Conservation (phyloP, 2,888 invertebrate genomes). For the Agrochola litura region DNA sequence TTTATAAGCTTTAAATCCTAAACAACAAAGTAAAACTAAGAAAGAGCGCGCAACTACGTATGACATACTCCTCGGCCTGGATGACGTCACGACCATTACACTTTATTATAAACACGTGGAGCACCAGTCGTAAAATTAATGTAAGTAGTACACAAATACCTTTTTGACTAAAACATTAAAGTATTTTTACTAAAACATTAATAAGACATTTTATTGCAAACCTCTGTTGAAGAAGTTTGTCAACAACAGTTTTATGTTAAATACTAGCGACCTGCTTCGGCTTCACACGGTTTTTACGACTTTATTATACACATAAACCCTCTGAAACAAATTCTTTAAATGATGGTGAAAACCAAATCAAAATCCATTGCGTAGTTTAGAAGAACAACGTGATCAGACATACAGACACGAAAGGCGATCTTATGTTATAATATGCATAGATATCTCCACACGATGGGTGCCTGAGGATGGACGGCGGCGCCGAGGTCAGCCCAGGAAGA, state of each 20-base stretch:
- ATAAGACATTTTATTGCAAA: constrained; percentile 33
- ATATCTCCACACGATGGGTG: no score
- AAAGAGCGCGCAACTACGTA: neutral
- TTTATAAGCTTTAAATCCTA: no score
- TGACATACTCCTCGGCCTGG: neutral
- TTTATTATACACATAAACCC: neutral
- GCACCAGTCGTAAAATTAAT: constrained; percentile 35
- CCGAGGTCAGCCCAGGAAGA: no score
- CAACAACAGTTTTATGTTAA: constrained; percentile 15
- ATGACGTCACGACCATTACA: constrained; percentile 14
- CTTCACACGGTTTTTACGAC: neutral
- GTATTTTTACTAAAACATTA: constrained; percentile 40
- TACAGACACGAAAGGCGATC: neutral
- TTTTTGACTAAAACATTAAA: constrained; percentile 28
- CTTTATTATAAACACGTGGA: constrained; percentile 48
- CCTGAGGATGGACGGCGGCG: no score
- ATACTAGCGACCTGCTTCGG: neutral
- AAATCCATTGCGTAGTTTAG: neutral
- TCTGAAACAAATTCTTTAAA: neutral
- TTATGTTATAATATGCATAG: neutral
- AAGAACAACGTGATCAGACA: no score
- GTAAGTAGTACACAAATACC: constrained; percentile 29
- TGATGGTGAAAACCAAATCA: neutral
- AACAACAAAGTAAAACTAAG: constrained; percentile 12
- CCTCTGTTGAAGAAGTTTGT: constrained; percentile 31